phyloP scores from a whole-genome alignment of 2,113 vertebrate genomes.

The Dendropsophus ebraccatus region DNA sequence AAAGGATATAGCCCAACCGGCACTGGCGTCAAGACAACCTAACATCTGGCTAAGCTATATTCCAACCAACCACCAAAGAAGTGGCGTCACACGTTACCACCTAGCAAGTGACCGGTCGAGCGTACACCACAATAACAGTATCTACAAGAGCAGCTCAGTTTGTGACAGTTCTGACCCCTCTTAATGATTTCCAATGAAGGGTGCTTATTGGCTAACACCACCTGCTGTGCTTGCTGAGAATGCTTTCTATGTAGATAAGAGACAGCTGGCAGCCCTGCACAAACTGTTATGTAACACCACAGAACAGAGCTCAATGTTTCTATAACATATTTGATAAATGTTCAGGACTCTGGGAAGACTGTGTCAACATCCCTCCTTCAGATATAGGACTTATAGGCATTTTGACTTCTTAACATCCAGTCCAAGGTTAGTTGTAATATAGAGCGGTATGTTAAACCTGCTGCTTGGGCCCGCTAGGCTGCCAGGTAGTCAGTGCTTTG shows the following conservation, averaged over 20 bases:
- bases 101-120: too few relatives aligned
- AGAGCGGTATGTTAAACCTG: neutral
- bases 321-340: slow-evolving; percentile 36
- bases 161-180: neutral
- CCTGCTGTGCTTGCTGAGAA: slow-evolving; percentile 34
- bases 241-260: slow-evolving; percentile 44
- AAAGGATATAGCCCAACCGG: too few relatives aligned
- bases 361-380: slow-evolving; percentile 23
- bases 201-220: slow-evolving; percentile 27
- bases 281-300: slow-evolving; percentile 31
- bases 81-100: too few relatives aligned
- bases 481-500: neutral
- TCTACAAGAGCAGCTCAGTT: neutral
- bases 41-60: too few relatives aligned
- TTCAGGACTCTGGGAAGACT: slow-evolving; percentile 17
- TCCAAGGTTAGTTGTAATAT: slow-evolving; percentile 17
- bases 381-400: neutral
- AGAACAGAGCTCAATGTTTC: slow-evolving; percentile 43
- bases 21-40: too few relatives aligned
- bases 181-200: neutral
- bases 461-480: neutral
- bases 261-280: slow-evolving; percentile 44
- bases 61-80: too few relatives aligned
- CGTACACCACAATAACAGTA: too few relatives aligned
- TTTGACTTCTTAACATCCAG: slow-evolving; percentile 16